Conservation (phyloP, 2,113 vertebrate species). For the Gopherus flavomarginatus region DNA sequence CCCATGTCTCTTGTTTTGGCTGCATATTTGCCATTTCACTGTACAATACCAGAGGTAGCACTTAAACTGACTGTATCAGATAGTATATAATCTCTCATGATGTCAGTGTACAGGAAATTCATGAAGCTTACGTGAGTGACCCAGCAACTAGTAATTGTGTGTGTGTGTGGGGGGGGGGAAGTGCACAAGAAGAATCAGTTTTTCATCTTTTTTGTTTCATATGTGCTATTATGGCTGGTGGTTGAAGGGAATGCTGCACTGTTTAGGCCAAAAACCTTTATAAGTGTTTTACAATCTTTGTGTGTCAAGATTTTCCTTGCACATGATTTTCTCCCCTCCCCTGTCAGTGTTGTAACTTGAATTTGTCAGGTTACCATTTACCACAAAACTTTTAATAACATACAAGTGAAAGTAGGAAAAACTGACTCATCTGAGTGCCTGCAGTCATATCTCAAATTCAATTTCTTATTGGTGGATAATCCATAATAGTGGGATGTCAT, state of each 20-base stretch:
- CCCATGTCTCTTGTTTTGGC: too few relatives aligned
- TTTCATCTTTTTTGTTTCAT: background rate
- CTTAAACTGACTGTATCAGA: too few relatives aligned
- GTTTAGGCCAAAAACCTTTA: background rate
- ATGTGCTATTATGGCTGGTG: background rate
- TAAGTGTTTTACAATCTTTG: background rate
- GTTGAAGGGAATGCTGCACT: background rate
- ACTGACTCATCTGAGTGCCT: background rate
- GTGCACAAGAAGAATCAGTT: background rate
- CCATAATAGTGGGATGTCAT: fast-evolving
- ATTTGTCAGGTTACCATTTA: background rate
- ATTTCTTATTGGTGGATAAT: background rate
- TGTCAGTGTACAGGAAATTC: too few relatives aligned
- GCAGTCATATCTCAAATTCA: background rate
- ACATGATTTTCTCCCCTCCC: background rate
- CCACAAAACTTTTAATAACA: background rate
- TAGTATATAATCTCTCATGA: too few relatives aligned
- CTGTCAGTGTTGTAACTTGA: background rate
- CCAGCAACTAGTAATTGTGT: background rate
- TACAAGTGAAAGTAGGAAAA: conserved; percentile 1
- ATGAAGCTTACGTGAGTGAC: background rate
- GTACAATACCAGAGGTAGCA: too few relatives aligned
- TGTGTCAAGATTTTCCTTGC: background rate
- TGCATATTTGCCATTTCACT: too few relatives aligned
- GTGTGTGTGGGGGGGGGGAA: fast-evolving